These are phyloP conservation scores for Chondrilla cf. caribensis DNA, from an alignment of 37 sponge, comb jelly and placozoan species.

Conservation along the genomic window DNA sequence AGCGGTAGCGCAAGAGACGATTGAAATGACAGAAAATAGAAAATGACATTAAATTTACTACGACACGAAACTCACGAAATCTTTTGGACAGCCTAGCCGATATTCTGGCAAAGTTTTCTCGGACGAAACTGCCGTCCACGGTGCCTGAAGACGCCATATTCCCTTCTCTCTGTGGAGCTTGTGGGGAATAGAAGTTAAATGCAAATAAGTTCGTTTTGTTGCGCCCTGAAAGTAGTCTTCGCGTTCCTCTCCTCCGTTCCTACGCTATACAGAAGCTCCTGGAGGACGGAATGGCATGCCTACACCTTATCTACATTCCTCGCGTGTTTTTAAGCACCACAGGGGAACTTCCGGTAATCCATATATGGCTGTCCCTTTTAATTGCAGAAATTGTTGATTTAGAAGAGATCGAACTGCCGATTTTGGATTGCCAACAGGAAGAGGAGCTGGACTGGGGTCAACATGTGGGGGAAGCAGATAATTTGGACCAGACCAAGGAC, in stretches of 20 bases:
- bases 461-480: background rate
- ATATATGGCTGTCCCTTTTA: too few relatives aligned
- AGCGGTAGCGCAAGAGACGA: too few relatives aligned
- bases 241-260: too few relatives aligned
- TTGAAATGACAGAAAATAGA: too few relatives aligned
- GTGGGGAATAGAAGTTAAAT: too few relatives aligned
- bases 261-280: too few relatives aligned
- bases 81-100: constrained; percentile 7
- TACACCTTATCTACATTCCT: constrained; percentile 2
- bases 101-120: constrained; percentile 28
- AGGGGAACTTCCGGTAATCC: constrained; percentile 9
- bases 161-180: background rate
- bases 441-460: constrained; percentile 2
- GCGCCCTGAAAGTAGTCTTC: too few relatives aligned
- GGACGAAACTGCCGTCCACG: constrained; percentile 18
- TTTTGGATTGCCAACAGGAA: background rate
- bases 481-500: background rate
- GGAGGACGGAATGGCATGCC: constrained; percentile 3
- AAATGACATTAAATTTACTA: too few relatives aligned
- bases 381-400: too few relatives aligned
- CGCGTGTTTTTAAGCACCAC: background rate
- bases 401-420: too few relatives aligned
- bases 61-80: constrained; percentile 7
- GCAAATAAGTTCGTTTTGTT: too few relatives aligned
- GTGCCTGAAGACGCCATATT: background rate